A percentile compares a stretch with the other conserved stretches of the same genome.
These are phyloP conservation scores for Pontoporia blainvillei DNA, from an alignment of 2,113 vertebrate species.

Conservation along the genomic window DNA sequence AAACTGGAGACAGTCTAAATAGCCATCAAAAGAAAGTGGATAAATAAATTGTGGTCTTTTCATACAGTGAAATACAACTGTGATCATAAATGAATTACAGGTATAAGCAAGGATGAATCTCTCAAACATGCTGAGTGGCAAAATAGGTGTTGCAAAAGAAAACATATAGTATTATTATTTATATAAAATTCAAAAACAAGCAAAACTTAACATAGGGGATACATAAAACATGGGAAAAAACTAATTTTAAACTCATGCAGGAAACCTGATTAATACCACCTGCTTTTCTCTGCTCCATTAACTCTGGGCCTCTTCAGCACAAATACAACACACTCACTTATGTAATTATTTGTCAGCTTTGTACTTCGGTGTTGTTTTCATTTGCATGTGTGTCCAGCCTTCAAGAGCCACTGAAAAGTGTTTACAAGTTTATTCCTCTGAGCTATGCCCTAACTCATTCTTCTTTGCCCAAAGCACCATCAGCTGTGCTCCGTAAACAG, in stretches of 20 bases:
- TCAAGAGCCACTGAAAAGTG: neutral
- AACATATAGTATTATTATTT: neutral
- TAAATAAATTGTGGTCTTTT: neutral
- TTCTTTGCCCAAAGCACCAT: neutral
- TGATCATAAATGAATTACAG: neutral
- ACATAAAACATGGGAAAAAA: slow-evolving; percentile 7
- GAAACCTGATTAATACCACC: neutral
- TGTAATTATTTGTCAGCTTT: slow-evolving; percentile 22
- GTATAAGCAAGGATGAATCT: neutral
- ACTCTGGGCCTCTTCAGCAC: neutral
- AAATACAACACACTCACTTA: neutral
- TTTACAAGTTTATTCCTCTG: neutral
- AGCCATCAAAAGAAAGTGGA: neutral
- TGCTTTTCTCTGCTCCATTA: neutral
- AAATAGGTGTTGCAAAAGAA: neutral
- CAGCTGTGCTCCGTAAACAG: slow-evolving; percentile 16
- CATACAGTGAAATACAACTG: neutral
- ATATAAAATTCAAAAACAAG: neutral
- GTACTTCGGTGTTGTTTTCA: neutral
- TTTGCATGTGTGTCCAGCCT: neutral
- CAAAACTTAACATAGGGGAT: neutral
- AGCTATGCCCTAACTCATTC: slow-evolving; percentile 6
- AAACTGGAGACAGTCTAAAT: neutral
- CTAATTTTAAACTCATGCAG: slow-evolving; percentile 1
- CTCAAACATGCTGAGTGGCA: neutral